Evolutionary conservation across 2,888 invertebrate species (phyloP).

Genomic region (Xestia rhomboidea): DNA sequence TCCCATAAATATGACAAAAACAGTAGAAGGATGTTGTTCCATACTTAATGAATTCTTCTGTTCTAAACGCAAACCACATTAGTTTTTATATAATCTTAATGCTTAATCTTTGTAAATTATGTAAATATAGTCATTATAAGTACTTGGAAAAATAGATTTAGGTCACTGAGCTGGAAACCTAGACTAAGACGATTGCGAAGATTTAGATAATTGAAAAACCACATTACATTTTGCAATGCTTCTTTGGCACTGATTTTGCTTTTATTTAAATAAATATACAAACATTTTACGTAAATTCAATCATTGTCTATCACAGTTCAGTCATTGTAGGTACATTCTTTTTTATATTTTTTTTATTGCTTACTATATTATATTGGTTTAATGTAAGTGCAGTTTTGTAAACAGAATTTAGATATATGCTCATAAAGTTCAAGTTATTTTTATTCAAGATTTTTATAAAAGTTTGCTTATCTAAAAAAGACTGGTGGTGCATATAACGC

Average conservation of each 20-base stretch:
- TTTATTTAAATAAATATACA: conserved; percentile 84
- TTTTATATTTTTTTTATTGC: conserved; percentile 84
- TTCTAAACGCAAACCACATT: neutral
- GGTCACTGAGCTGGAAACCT: neutral
- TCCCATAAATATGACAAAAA: conserved; percentile 36
- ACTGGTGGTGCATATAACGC: conserved; percentile 52
- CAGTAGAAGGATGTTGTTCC: conserved; percentile 54
- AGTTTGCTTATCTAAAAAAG: conserved; percentile 53
- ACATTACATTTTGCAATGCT: conserved; percentile 83
- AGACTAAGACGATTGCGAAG: neutral
- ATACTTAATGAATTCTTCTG: conserved; percentile 23
- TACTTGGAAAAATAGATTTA: neutral
- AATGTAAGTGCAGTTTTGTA: conserved; percentile 75
- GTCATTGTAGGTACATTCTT: conserved; percentile 77
- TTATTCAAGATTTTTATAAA: conserved; percentile 17
- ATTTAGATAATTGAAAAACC: conserved; percentile 38
- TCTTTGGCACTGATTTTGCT: conserved; percentile 89
- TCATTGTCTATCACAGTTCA: conserved; percentile 89
- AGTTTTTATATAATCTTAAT: neutral
- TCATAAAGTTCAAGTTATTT: conserved; percentile 40
- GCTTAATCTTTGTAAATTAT: neutral
- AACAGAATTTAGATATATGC: conserved; percentile 70
- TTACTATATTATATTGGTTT: conserved; percentile 69
- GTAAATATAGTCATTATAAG: neutral
- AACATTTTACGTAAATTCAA: conserved; percentile 78